A percentile compares a stretch with the other conserved stretches of the same genome.
Conservation (phyloP, 2,888 invertebrate genomes). For the Sisyra nigra region DNA sequence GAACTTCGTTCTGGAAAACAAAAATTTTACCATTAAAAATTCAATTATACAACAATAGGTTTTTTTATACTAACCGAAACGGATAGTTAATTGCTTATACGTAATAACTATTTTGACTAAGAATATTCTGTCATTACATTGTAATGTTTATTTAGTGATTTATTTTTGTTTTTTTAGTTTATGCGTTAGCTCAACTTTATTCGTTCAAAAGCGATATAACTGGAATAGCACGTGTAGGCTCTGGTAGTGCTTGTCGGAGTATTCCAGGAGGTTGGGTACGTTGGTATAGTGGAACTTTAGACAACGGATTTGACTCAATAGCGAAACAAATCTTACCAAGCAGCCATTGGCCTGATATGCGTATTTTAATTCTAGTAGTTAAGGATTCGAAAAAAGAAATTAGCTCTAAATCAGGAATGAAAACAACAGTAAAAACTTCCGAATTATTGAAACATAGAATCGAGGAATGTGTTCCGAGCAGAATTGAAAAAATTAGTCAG, state of each 20-base stretch:
- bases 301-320: conserved; percentile 57
- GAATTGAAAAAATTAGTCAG: conserved; percentile 40
- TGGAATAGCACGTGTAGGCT: conserved; percentile 65
- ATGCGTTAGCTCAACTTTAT: conserved; percentile 60
- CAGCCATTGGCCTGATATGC: conserved; percentile 80
- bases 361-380: conserved; percentile 77
- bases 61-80: too few relatives aligned
- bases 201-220: conserved; percentile 58
- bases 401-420: conserved; percentile 85
- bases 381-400: conserved; percentile 68
- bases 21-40: too few relatives aligned
- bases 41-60: too few relatives aligned
- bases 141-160: too few relatives aligned
- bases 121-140: too few relatives aligned
- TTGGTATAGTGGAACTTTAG: conserved; percentile 61
- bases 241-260: conserved; percentile 95
- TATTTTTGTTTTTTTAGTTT: conserved; percentile 30
- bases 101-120: too few relatives aligned
- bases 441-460: conserved; percentile 62
- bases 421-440: conserved; percentile 61
- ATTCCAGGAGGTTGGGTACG: conserved; percentile 72
- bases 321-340: conserved; percentile 57
- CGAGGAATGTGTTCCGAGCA: conserved; percentile 51
- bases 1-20: too few relatives aligned
- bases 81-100: too few relatives aligned